These are phyloP conservation scores for Magallana gigas DNA, from an alignment of 1,140 invertebrate species.

Conservation along the genomic window DNA sequence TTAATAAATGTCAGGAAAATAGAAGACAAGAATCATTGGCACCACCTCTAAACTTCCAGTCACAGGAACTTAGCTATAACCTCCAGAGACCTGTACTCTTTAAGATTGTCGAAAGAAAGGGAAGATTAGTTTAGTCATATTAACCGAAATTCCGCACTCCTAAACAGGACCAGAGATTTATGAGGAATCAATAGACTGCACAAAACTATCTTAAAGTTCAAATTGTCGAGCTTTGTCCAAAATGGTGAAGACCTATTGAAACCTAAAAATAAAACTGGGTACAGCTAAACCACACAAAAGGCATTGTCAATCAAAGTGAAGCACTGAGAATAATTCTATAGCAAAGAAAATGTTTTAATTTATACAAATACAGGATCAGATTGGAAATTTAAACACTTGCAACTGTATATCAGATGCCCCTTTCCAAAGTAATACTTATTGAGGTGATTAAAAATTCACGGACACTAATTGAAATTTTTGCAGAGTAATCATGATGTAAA, in stretches of 20 bases:
- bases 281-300: slow-evolving; percentile 21
- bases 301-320: background rate
- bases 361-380: background rate
- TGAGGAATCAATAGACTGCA: background rate
- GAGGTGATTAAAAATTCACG: background rate
- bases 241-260: background rate
- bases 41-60: too few relatives aligned
- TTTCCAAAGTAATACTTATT: background rate
- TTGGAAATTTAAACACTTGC: slow-evolving; percentile 24
- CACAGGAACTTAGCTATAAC: too few relatives aligned
- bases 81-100: too few relatives aligned
- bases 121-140: background rate
- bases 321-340: slow-evolving; percentile 1
- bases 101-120: background rate
- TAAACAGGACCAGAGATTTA: background rate
- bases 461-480: background rate
- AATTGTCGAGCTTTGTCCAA: background rate
- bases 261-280: slow-evolving; percentile 14
- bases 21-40: too few relatives aligned
- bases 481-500: slow-evolving; percentile 17
- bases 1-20: too few relatives aligned
- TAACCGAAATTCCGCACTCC: background rate
- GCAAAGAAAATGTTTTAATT: background rate
- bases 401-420: background rate
- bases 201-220: slow-evolving; percentile 1